Percentiles rank a stretch among this genome's conserved stretches.
These are phyloP conservation scores for Melanostoma scalare DNA, from an alignment of 2,888 invertebrate species.

Conservation along the genomic window DNA sequence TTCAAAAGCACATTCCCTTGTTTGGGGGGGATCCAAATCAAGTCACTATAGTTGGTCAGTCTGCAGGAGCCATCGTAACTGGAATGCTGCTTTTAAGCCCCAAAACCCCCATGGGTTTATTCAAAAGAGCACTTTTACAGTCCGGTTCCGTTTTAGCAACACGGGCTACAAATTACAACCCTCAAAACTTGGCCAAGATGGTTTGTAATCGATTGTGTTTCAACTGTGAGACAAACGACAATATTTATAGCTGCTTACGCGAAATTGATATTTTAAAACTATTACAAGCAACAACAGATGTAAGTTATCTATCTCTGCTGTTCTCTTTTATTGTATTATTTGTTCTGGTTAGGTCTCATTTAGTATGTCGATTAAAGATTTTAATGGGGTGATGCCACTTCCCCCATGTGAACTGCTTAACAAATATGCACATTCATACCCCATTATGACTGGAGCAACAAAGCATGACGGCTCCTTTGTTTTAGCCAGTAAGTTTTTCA, in stretches of 20 bases:
- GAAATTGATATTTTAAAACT: slow-evolving; percentile 76
- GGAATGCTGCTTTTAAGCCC: slow-evolving; percentile 82
- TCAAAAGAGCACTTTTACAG: slow-evolving; percentile 83
- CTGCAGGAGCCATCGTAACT: slow-evolving; percentile 83
- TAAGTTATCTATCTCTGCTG: slow-evolving; percentile 29
- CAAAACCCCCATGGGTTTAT: slow-evolving; percentile 78
- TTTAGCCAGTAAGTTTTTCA: slow-evolving; percentile 79
- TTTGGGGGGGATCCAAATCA: slow-evolving; percentile 83
- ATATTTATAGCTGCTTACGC: slow-evolving; percentile 77
- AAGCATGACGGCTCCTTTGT: slow-evolving; percentile 83
- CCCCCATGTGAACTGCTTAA: slow-evolving; percentile 56
- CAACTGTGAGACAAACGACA: slow-evolving; percentile 67
- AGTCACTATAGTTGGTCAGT: slow-evolving; percentile 84
- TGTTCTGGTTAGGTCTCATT: slow-evolving; percentile 74
- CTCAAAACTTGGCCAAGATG: slow-evolving; percentile 77
- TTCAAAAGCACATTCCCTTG: slow-evolving; percentile 81
- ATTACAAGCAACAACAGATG: slow-evolving; percentile 68
- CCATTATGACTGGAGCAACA: slow-evolving; percentile 82
- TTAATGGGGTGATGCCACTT: slow-evolving; percentile 76
- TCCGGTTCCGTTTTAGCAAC: slow-evolving; percentile 83
- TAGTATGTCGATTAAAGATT: slow-evolving; percentile 76
- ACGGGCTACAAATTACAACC: slow-evolving; percentile 82
- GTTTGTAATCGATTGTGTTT: slow-evolving; percentile 78
- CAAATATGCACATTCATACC: slow-evolving; percentile 74
- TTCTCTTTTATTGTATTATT: not conserved